Base-by-base conservation (phyloP, 2,113 vertebrate genomes). In the Nestor notabilis region DNA sequence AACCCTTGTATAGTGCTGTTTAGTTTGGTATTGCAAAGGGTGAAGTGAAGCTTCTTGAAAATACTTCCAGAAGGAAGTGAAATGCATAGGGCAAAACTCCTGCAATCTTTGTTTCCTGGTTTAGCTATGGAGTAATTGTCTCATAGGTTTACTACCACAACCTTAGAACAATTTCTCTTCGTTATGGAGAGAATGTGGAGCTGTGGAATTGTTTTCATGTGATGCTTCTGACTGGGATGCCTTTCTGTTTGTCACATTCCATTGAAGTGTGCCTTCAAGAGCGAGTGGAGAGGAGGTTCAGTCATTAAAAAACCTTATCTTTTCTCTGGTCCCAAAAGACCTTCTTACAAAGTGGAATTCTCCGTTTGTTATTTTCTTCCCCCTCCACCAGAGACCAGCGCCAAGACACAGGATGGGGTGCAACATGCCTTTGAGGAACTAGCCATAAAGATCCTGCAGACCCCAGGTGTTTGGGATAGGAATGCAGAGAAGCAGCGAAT, bases 331-430 rank as follows among this genome's bases (percentile, higher is more conserved):
- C 35, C 31, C 24, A 18, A 68, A 74, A 63, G 9, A 60, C 31
- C 15, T 29, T 65, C 33, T 79, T 46, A 29, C 6, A 11, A 20
- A 64, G 47, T 63, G 13, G 23, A 84, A 69, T 24, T 58, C 33
- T 56, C 53, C 31, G 5, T 35, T 44, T 17, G 44, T 44, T 35
- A 24, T 58, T 70, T 23, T 16, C 5, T 2, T 3, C 19, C 35
- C 43, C 8, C 46, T 50, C 21, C 41, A 33, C 41, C 84, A 98
- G 97, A 98, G 81, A 96, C 97, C 72, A 98, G 97, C 66, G 97
- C 97, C 80, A 98, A 98, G 93, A 96, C 94, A 13, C 27, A 65
- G 47, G 94, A 96, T 24, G 97, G 97, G 56, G 97, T 96, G 46
- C 87, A 95, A 7, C 55, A 35, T 13, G 96, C 95, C 86, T 98